Evolutionary conservation across 2,797 vertebrate genomes (phyloP).

Genomic region (Cossypha heuglini): DNA sequence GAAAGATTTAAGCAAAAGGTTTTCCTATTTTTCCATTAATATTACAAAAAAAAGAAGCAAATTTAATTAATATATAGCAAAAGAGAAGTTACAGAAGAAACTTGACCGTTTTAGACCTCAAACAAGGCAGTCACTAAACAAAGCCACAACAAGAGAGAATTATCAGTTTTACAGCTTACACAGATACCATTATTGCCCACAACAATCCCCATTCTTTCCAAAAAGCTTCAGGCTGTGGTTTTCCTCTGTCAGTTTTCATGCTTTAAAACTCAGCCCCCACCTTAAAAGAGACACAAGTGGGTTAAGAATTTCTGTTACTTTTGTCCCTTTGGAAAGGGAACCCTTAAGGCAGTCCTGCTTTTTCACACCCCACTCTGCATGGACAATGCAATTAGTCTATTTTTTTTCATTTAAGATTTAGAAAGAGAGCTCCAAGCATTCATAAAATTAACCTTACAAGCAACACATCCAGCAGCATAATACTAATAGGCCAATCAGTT

Average conservation of each 20-base stretch:
- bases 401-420: conserved; percentile 16
- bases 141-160: neutral
- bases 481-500: neutral
- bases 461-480: conserved; percentile 8
- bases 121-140: neutral
- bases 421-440: neutral
- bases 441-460: neutral
- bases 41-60: neutral
- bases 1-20: neutral
- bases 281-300: neutral
- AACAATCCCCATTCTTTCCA: neutral
- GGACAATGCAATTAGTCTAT: neutral
- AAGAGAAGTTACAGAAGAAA: neutral
- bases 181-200: neutral
- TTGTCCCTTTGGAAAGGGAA: neutral
- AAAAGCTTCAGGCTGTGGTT: neutral
- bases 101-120: neutral
- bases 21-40: neutral
- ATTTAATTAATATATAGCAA: neutral
- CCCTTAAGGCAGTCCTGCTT: neutral
- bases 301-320: neutral
- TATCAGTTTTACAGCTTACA: neutral
- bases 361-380: neutral
- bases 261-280: neutral
- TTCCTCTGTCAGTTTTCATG: neutral